Evolutionary conservation across 2,113 vertebrate species (phyloP), one percentile per base, ranked within the genome.

Genomic region (Myanophis thanlyinensis): DNA sequence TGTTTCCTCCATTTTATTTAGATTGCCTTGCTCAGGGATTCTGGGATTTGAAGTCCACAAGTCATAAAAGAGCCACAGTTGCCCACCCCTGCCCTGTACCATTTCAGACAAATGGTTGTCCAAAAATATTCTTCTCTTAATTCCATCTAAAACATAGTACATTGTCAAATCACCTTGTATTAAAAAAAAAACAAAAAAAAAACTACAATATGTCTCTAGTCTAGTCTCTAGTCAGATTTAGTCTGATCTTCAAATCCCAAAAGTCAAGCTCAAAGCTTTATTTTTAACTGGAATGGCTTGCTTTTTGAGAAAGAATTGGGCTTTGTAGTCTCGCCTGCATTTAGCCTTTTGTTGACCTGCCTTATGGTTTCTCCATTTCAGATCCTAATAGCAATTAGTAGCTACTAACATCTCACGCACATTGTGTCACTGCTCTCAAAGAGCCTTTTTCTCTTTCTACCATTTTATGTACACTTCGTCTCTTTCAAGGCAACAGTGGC

Each of bases 291-390:
- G 97, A 98, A 97, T 97, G 96, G 97, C 96, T 96, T 97, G 97
- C 98, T 98, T 98, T 98, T 97, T 98, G 97, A 97, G 97, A 97
- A 97, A 98, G 98, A 99, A 99, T 99, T 98, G 98, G 98, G 96
- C 98, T 99, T 99, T 98, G 98, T 98, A 98, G 98, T 98, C 97
- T 97, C 98, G 98, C 98, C 98, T 98, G 96, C 97, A 97, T 96
- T 89, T 35, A 97, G 92, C 94, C 97, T 97, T 98, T 98, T 98
- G 96, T 97, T 97, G 96, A 97, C 89, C 97, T 96, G 97, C 97
- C 96, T 98, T 97, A 96, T 53, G 92, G 95, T 98, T 99, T 98
- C 98, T 98, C 97, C 98, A 97, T 96, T 98, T 96, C 96, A 94
- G 96, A 97, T 97, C 97, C 97, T 91, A 96, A 96, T 95, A 97